Evolutionary conservation across 2,888 invertebrate genomes (phyloP).

Genomic region (Drosophila mulleri): DNA sequence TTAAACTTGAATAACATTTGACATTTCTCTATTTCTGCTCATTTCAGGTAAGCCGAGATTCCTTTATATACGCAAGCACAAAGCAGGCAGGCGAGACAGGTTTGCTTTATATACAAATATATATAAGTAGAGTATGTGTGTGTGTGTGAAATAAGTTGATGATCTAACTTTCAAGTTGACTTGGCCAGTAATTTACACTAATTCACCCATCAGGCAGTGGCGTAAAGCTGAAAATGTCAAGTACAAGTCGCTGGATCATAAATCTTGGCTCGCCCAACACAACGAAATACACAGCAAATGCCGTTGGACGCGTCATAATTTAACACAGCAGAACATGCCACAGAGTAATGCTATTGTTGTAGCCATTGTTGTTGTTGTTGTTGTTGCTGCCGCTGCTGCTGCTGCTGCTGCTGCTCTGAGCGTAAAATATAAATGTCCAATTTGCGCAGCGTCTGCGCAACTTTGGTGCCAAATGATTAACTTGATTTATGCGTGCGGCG

Average conservation of each 20-base stretch:
- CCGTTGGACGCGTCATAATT: conserved; percentile 64
- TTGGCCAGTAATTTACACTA: conserved; percentile 54
- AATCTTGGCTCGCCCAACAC: conserved; percentile 56
- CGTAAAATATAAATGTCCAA: conserved; percentile 79
- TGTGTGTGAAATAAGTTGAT: conserved; percentile 16
- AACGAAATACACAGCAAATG: conserved; percentile 36
- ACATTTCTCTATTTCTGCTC: conserved; percentile 25
- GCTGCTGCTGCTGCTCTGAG: conserved; percentile 38
- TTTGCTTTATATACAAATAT: conserved; percentile 20
- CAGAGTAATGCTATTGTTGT: conserved; percentile 38
- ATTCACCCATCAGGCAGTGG: conserved; percentile 58
- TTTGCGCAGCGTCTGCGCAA: conserved; percentile 71
- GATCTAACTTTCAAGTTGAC: conserved; percentile 49
- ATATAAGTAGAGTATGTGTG: no score
- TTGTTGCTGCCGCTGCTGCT: conserved; percentile 35
- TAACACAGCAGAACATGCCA: conserved; percentile 51
- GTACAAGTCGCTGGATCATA: conserved; percentile 70
- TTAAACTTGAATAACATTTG: conserved; percentile 48
- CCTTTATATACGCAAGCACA: background rate
- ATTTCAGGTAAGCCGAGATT: conserved; percentile 68
- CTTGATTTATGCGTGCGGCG: conserved; percentile 81
- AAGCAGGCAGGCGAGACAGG: conserved; percentile 7
- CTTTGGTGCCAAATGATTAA: conserved; percentile 73
- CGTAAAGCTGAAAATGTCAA: conserved; percentile 64
- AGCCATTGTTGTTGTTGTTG: conserved; percentile 18